Evolutionary conservation across 2,797 vertebrate genomes (phyloP).

Genomic region (Linurgus olivaceus): DNA sequence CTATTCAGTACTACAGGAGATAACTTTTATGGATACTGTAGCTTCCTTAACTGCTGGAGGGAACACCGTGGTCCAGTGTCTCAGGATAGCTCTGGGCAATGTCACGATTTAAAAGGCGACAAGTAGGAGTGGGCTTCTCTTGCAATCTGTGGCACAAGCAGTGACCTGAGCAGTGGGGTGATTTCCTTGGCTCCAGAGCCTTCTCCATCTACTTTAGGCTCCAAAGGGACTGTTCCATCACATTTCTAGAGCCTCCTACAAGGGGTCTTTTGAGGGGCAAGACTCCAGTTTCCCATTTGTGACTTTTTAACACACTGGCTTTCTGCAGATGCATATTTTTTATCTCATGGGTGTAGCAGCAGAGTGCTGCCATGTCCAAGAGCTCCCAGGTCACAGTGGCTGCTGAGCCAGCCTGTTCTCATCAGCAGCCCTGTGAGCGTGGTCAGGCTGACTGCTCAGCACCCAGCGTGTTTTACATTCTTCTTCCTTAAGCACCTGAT

Average conservation of each 20-base stretch:
- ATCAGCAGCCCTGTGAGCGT: accelerated
- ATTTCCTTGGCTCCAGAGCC: background rate
- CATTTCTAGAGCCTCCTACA: background rate
- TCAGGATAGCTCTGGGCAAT: background rate
- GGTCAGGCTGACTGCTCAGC: background rate
- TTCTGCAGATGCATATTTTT: background rate
- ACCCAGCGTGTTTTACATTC: background rate
- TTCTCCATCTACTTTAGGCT: background rate
- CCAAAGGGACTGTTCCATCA: background rate
- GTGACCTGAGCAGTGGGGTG: accelerated
- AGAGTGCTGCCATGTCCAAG: background rate
- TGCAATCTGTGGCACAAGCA: background rate
- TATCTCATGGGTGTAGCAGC: background rate
- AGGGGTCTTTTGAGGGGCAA: background rate
- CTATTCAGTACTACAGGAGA: background rate
- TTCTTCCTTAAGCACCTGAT: background rate
- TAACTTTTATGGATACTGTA: background rate
- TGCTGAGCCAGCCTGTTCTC: background rate
- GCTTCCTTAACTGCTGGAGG: background rate
- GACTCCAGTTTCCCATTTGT: background rate
- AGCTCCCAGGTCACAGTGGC: background rate
- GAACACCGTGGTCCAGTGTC: background rate
- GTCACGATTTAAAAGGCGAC: background rate
- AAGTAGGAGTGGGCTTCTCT: background rate
- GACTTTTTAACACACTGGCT: background rate